Conservation (phyloP, 2,113 vertebrate species). For the Takifugu bimaculatus region DNA sequence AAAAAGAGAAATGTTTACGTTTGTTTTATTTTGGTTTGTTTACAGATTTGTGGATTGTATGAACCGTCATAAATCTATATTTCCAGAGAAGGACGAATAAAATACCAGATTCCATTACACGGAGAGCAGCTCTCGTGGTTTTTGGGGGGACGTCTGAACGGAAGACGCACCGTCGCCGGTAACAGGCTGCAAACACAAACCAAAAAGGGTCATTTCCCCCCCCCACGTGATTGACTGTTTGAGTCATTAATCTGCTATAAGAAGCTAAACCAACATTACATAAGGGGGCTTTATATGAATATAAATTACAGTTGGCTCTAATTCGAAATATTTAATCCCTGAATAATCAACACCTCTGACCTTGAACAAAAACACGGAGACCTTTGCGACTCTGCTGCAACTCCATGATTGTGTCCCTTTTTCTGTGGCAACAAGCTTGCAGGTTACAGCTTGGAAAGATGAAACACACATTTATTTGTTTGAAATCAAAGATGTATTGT, state of each 20-base stretch:
- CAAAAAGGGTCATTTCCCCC: no score
- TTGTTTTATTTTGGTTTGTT: slow-evolving; percentile 24
- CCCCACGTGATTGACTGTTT: neutral
- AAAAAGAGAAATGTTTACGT: slow-evolving; percentile 50
- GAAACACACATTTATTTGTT: no score
- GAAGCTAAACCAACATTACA: neutral
- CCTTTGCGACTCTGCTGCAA: neutral
- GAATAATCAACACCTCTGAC: slow-evolving; percentile 6
- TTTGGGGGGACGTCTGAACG: no score
- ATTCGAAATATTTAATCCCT: neutral
- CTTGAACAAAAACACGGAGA: slow-evolving; percentile 10
- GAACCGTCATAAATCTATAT: slow-evolving; percentile 24
- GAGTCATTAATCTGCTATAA: neutral
- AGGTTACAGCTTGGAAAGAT: neutral
- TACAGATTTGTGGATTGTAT: slow-evolving; percentile 38
- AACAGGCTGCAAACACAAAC: no score
- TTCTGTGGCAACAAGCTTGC: slow-evolving; percentile 11
- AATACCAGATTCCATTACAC: slow-evolving; percentile 21
- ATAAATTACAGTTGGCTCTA: neutral
- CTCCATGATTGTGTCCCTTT: neutral
- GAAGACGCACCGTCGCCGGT: no score
- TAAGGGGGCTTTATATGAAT: slow-evolving; percentile 3
- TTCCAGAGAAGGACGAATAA: neutral
- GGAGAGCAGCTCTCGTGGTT: no score
- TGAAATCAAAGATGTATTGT: no score